Conservation (phyloP, 2,113 vertebrate genomes). For the Gallinago media region DNA sequence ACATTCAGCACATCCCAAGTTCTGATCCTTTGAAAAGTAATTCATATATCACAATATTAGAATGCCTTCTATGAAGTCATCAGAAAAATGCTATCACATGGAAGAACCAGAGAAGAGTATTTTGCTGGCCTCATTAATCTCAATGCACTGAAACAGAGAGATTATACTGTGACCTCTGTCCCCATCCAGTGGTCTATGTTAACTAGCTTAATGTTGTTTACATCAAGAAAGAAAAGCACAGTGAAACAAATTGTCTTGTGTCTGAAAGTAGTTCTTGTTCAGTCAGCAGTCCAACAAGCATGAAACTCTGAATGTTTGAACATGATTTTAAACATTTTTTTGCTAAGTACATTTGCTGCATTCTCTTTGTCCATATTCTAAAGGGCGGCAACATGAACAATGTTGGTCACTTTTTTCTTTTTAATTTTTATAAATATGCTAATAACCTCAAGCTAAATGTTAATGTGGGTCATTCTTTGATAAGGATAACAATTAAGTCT, state of each 20-base stretch:
- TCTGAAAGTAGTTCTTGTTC: slow-evolving; percentile 47
- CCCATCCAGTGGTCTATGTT: slow-evolving; percentile 61
- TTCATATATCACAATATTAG: slow-evolving; percentile 73
- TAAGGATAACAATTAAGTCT: slow-evolving; percentile 83
- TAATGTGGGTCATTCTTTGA: slow-evolving; percentile 83
- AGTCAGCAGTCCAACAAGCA: slow-evolving; percentile 27
- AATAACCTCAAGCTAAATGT: slow-evolving; percentile 79
- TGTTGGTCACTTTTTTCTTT: slow-evolving; percentile 57
- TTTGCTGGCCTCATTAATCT: slow-evolving; percentile 71
- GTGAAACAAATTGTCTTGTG: slow-evolving; percentile 22
- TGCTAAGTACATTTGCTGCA: slow-evolving; percentile 1
- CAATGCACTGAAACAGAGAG: slow-evolving; percentile 57
- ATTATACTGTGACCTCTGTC: slow-evolving; percentile 61
- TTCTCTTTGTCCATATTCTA: slow-evolving; percentile 18
- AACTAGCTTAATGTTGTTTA: slow-evolving; percentile 73
- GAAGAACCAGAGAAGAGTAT: slow-evolving; percentile 38
- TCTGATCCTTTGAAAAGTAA: slow-evolving; percentile 60
- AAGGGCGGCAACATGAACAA: slow-evolving; percentile 60
- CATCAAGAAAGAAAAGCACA: slow-evolving; percentile 43
- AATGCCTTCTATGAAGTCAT: slow-evolving; percentile 70
- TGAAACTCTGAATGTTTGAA: slow-evolving; percentile 23
- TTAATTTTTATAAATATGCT: slow-evolving; percentile 79
- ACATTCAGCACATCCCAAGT: slow-evolving; percentile 22
- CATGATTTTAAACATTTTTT: slow-evolving; percentile 13
- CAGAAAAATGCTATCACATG: slow-evolving; percentile 49